These are phyloP conservation scores for Corythaeola cristata DNA, from an alignment of 2,113 vertebrate genomes.

Conservation along the genomic window DNA sequence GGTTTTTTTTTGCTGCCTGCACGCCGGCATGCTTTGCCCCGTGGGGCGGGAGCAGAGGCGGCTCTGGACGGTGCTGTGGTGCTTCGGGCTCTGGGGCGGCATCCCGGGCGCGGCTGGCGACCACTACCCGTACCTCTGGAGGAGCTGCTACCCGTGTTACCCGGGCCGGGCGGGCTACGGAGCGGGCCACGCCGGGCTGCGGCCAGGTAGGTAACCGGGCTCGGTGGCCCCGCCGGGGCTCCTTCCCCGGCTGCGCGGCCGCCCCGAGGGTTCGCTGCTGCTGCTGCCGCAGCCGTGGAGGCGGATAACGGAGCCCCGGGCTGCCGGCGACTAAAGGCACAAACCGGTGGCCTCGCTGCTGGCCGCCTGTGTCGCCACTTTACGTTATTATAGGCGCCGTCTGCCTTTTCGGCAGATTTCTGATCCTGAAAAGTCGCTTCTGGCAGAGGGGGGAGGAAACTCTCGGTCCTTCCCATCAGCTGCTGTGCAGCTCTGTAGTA, in stretches of 20 bases:
- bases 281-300: no score
- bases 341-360: background rate
- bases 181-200: constrained; percentile 18
- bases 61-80: constrained; percentile 68
- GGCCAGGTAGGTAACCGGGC: constrained; percentile 75
- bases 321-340: background rate
- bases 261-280: no score
- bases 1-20: background rate
- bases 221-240: background rate
- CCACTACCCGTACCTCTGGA: constrained; percentile 77
- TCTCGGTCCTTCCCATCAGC: background rate
- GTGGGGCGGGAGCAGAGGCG: background rate
- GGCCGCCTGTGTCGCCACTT: no score
- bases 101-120: constrained; percentile 60
- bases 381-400: rapidly evolving
- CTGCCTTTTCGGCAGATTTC: rapidly evolving
- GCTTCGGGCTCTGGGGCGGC: constrained; percentile 41
- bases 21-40: background rate
- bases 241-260: background rate
- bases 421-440: background rate
- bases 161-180: constrained; percentile 72
- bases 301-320: no score
- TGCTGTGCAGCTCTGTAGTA: background rate
- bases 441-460: background rate
- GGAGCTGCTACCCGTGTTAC: constrained; percentile 84